phyloP scores from a whole-genome alignment of 2,113 vertebrate genomes.

The Mystacornis crossleyi region DNA sequence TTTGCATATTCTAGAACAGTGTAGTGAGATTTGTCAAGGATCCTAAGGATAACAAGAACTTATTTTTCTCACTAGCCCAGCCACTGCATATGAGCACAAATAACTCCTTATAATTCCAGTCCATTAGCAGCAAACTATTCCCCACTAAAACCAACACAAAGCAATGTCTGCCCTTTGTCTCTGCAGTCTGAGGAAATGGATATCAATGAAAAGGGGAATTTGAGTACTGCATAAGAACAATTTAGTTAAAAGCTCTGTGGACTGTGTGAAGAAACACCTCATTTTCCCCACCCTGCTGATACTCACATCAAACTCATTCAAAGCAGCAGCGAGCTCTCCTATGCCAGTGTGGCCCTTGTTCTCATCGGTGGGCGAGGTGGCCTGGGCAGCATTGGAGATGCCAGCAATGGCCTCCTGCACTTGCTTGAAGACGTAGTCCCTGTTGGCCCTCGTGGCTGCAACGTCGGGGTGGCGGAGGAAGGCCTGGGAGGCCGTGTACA shows the following conservation, averaged over 20 bases:
- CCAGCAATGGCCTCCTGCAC: conserved; percentile 97
- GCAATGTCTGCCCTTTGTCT: background rate
- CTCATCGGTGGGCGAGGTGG: conserved; percentile 92
- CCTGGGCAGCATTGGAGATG: conserved; percentile 95
- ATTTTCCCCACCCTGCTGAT: background rate
- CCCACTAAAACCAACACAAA: background rate
- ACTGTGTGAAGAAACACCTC: background rate
- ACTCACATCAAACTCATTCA: conserved; percentile 99
- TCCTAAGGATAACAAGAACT: background rate
- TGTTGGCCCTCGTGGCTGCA: conserved; percentile 93
- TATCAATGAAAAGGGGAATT: background rate
- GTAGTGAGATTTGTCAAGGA: background rate
- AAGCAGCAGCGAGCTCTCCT: conserved; percentile 93
- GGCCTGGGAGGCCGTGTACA: conserved; percentile 96
- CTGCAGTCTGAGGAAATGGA: background rate
- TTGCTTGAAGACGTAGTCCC: conserved; percentile 98
- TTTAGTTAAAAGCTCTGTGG: background rate
- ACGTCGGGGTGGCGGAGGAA: conserved; percentile 97
- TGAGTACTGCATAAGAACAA: background rate
- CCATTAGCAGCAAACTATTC: background rate
- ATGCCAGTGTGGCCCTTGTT: conserved; percentile 96
- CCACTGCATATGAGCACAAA: background rate
- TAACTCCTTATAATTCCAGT: background rate
- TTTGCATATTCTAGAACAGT: background rate
- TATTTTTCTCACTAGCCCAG: background rate